Conservation (phyloP, 2,113 vertebrate species). For the Paraplagusia blochii region DNA sequence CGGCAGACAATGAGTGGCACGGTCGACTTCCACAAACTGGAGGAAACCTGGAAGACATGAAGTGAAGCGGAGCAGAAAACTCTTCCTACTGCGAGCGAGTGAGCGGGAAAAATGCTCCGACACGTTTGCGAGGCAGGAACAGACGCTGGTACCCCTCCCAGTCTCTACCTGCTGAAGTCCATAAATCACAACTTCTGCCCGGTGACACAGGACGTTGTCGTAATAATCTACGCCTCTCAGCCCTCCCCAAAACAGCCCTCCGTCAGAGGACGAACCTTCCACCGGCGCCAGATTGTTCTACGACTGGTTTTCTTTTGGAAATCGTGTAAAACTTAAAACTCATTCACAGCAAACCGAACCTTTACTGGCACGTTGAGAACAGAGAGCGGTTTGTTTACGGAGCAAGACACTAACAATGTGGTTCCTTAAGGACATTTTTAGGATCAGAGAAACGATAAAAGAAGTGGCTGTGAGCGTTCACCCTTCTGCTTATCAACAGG, state of each 20-base stretch:
- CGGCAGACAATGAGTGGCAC: slow-evolving; percentile 39
- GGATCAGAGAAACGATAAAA: background rate
- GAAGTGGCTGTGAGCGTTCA: background rate
- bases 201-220: background rate
- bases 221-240: slow-evolving; percentile 1
- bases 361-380: slow-evolving; percentile 50
- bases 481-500: slow-evolving; percentile 10
- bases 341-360: slow-evolving; percentile 31
- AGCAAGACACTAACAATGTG: slow-evolving; percentile 11
- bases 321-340: slow-evolving; percentile 49
- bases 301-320: slow-evolving; percentile 7
- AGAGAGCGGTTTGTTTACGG: slow-evolving; percentile 30
- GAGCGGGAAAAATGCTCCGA: no score
- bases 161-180: slow-evolving; percentile 1
- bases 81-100: no score
- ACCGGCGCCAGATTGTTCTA: background rate
- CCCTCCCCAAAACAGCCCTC: slow-evolving; percentile 8
- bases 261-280: slow-evolving; percentile 7
- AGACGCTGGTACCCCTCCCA: background rate
- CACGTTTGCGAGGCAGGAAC: no score
- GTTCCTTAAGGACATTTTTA: slow-evolving; percentile 25
- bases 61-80: no score
- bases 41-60: slow-evolving; percentile 18
- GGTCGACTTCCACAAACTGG: slow-evolving; percentile 16
- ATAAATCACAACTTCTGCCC: background rate